These are phyloP conservation scores for Macropodus opercularis DNA, from an alignment of 2,797 vertebrate species.

Conservation along the genomic window DNA sequence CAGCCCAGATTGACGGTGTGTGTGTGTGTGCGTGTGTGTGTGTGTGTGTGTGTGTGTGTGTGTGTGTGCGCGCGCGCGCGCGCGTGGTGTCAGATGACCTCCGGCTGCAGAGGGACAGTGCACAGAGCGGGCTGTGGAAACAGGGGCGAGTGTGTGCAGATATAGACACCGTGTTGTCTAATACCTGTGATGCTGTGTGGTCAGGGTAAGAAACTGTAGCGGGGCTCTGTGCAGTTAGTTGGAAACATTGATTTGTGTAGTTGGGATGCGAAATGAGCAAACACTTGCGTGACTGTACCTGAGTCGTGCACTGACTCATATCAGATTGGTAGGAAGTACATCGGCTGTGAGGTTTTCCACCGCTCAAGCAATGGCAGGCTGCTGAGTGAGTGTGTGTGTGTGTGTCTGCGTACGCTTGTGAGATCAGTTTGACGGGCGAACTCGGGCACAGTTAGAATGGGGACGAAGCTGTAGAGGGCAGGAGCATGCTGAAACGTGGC, in stretches of 20 bases:
- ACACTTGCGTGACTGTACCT: background rate
- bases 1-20: constrained; percentile 9
- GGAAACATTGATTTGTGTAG: constrained; percentile 5
- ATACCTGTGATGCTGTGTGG: background rate
- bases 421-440: constrained; percentile 7
- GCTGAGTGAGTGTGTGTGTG: background rate
- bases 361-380: background rate
- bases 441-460: constrained; percentile 27
- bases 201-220: background rate
- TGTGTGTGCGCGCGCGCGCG: constrained; percentile 16
- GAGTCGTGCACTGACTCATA: constrained; percentile 35
- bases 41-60: constrained; percentile 13
- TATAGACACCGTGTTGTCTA: background rate
- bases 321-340: constrained; percentile 35
- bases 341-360: background rate
- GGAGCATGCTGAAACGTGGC: constrained; percentile 81
- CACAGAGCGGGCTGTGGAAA: constrained; percentile 13
- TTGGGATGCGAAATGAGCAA: background rate
- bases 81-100: constrained; percentile 40
- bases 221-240: background rate
- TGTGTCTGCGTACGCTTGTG: background rate
- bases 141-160: background rate
- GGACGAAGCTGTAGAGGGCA: constrained; percentile 15
- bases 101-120: constrained; percentile 26
- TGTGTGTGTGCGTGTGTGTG: no score